Conservation (phyloP, 64 coral and sea anemone genomes). For the Anthopleura sola region DNA sequence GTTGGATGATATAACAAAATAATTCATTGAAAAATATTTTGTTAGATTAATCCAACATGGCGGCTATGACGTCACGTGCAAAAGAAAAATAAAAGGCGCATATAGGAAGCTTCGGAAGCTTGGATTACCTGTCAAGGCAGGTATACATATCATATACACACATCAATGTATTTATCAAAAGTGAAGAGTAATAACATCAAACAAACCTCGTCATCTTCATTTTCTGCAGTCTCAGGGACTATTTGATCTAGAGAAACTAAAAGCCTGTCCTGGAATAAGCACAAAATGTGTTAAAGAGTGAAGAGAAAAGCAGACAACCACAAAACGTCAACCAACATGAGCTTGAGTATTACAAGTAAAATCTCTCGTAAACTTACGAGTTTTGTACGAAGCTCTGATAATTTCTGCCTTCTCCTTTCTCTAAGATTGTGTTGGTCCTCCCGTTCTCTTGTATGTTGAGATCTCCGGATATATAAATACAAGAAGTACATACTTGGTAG, state of each 20-base stretch:
- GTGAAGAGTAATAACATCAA: neutral
- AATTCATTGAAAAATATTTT: no score
- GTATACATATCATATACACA: neutral
- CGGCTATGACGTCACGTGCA: no score
- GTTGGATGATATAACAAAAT: no score
- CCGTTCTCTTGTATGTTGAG: neutral
- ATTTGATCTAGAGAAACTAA: constrained; percentile 73
- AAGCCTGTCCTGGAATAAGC: constrained; percentile 58
- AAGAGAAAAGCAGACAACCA: neutral
- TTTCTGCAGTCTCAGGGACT: constrained; percentile 69
- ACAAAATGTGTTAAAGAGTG: neutral
- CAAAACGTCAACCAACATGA: neutral
- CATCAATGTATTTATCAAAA: no score
- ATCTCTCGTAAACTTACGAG: constrained; percentile 32
- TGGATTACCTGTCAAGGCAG: neutral
- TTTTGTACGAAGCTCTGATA: constrained; percentile 65
- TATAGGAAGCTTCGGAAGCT: no score
- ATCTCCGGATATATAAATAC: constrained; percentile 23
- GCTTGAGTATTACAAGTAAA: no score
- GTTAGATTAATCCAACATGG: no score
- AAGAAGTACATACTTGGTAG: constrained; percentile 12
- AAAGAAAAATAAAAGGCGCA: no score
- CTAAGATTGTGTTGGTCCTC: constrained; percentile 5
- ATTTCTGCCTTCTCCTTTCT: constrained; percentile 61
- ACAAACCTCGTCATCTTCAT: constrained; percentile 87